Evolutionary conservation across 2,888 invertebrate species (phyloP), one percentile per base, ranked within the genome.

Genomic region (Dynastes tityus): DNA sequence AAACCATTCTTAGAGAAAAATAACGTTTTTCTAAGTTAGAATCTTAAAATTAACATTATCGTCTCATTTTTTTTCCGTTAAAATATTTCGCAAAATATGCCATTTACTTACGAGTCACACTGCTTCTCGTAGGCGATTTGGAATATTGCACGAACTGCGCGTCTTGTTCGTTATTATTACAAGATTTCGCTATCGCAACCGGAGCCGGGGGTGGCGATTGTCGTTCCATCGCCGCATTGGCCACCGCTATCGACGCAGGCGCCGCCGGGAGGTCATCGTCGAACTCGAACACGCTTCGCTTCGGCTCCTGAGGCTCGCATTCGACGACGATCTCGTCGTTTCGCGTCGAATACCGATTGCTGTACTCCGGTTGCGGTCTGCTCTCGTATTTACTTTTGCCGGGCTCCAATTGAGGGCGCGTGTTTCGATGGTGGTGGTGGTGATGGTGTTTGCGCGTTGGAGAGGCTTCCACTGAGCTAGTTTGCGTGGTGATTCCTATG

Each of bases 111-210:
- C 84, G 83, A 80, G 84, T 85, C 79, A 83, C 83, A 77, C 82
- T 58, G 22, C 22, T 83, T 63, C 79, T 65, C 40, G 79, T 86
- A 45, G 88, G 87, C 49, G 86, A 87, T 79, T 86, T 90, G 76
- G 90, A 88, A 84, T 91, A 90, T 80, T 92, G 92, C 75, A 92
- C 91, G 85, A 92, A 92, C 85, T 92, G 91, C 83, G 89, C 89
- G 85, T 91, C 90, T 32, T 89, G 91, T 81, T 92, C 89, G 45
- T 84, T 83, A 51, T 79, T 82, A 27, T 82, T 81, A 51, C 76
- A 80, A 71, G 82, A 82, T 13, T 89, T 89, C 45, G 82, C 80
- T 32, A 76, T 81, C 27, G 81, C 81, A 40, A 79, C 79, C 65
- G 82, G 82, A 65, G 82, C 83, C 5, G 78, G 49, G 2, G 79